Percentiles rank a stretch among this genome's conserved stretches.
Evolutionary conservation across 2,797 vertebrate species (phyloP).

Genomic region (Natrix natrix): DNA sequence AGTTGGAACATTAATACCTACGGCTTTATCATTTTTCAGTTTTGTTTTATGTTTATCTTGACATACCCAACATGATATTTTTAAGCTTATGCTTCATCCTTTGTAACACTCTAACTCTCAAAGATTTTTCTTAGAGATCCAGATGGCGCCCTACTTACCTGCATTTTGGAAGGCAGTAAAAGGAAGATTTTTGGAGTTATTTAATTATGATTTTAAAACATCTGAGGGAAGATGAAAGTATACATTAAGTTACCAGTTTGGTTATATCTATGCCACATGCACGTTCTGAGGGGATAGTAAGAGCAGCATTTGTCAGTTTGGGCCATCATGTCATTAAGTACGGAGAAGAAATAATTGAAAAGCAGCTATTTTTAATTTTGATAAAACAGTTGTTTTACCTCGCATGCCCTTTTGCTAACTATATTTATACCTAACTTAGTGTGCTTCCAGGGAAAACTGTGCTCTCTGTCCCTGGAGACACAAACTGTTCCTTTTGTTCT

Average conservation of each 20-base stretch:
- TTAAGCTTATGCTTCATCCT: background rate
- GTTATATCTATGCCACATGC: background rate
- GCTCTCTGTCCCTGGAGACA: background rate
- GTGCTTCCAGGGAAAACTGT: constrained; percentile 19
- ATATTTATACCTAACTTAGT: background rate
- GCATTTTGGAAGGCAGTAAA: background rate
- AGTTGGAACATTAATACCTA: background rate
- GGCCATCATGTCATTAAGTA: background rate
- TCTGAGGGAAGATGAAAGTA: background rate
- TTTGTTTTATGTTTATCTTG: background rate
- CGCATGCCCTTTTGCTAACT: constrained; percentile 12
- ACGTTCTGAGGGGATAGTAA: background rate
- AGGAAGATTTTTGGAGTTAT: background rate
- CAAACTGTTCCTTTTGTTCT: background rate
- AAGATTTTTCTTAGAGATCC: background rate
- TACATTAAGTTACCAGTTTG: background rate
- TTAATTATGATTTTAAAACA: background rate
- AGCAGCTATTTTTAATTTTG: constrained; percentile 41
- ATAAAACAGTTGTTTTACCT: constrained; percentile 44
- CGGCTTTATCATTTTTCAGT: background rate
- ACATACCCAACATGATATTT: background rate
- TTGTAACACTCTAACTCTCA: background rate
- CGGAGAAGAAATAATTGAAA: constrained; percentile 37
- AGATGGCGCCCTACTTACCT: background rate
- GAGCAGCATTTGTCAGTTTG: background rate